These are phyloP conservation scores for Turnix velox DNA, from an alignment of 2,113 vertebrate species.

Conservation along the genomic window DNA sequence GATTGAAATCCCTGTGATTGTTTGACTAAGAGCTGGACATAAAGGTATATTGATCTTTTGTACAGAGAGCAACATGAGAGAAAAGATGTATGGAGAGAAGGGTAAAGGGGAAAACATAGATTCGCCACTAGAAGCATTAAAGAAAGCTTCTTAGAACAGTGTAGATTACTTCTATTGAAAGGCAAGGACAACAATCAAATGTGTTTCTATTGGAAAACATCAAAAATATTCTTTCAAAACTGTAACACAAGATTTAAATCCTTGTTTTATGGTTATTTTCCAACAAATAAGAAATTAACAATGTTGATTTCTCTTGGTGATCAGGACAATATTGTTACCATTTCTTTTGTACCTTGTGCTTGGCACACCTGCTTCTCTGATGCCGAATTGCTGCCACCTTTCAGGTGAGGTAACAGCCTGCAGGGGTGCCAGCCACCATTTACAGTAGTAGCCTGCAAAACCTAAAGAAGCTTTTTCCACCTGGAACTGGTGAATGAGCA, in stretches of 20 bases:
- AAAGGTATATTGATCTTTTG: not conserved
- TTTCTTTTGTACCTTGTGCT: not conserved
- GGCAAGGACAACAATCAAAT: not conserved
- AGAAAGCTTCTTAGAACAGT: not conserved
- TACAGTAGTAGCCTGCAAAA: not conserved
- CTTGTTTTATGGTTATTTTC: not conserved
- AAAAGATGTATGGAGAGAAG: not conserved
- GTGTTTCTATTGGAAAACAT: not conserved
- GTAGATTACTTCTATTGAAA: not conserved
- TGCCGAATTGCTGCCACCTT: not conserved
- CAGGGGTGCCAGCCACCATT: not conserved
- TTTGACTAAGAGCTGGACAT: not conserved
- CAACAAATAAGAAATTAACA: not conserved
- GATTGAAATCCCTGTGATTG: not conserved
- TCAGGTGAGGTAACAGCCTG: not conserved
- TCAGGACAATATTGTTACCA: not conserved
- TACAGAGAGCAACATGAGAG: not conserved
- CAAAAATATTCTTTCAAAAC: not conserved
- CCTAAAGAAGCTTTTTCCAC: not conserved
- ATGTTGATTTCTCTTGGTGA: rapidly evolving
- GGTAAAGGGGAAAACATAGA: not conserved
- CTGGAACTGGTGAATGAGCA: not conserved
- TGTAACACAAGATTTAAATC: not conserved
- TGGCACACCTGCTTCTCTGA: not conserved
- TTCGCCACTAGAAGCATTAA: not conserved